phyloP scores from a whole-genome alignment of 2,888 invertebrate genomes.

The Sarcophaga carnaria region DNA sequence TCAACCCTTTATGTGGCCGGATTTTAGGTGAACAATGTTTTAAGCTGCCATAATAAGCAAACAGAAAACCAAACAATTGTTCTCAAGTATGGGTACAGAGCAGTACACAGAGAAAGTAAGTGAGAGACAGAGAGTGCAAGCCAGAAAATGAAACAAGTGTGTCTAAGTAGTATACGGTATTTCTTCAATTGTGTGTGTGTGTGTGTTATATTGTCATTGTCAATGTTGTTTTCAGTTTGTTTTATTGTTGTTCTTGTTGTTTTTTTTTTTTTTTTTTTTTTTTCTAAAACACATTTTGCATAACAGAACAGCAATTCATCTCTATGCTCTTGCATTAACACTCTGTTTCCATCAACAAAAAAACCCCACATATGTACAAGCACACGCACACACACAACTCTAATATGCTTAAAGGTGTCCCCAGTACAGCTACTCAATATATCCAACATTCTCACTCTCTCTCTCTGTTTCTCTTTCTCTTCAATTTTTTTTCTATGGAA shows the following conservation, averaged over 20 bases:
- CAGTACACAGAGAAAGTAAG: no score
- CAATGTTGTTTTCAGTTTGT: neutral
- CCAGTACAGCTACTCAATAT: neutral
- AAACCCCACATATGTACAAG: no score
- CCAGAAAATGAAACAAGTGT: neutral
- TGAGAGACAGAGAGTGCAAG: no score
- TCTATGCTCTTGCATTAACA: conserved; percentile 3
- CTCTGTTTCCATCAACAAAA: neutral
- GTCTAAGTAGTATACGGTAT: neutral
- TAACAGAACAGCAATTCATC: neutral
- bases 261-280: neutral
- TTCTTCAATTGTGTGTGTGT: neutral
- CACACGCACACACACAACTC: neutral
- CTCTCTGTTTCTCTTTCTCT: neutral
- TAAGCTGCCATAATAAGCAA: no score
- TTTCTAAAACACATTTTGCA: neutral
- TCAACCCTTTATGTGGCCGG: no score
- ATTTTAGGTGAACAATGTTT: no score
- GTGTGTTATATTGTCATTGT: neutral
- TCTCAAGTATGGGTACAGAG: no score
- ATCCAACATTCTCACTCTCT: neutral
- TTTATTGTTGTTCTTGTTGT: neutral
- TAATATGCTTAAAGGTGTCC: neutral
- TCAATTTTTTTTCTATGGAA: neutral
- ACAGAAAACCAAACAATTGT: no score